These are phyloP conservation scores for Gonocerus acuteangulatus DNA, from an alignment of 2,888 invertebrate species.

Conservation along the genomic window DNA sequence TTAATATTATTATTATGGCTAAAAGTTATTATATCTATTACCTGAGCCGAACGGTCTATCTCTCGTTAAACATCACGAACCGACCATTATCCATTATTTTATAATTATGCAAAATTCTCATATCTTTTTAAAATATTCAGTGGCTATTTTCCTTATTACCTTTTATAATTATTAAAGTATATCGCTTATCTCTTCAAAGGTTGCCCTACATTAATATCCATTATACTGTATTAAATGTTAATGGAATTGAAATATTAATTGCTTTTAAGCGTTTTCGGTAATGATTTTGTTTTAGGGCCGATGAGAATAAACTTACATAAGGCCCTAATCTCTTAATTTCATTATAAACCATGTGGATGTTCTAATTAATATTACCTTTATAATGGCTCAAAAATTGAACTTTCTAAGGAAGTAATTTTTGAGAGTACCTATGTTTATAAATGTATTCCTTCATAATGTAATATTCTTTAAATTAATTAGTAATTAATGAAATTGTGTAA, in stretches of 20 bases:
- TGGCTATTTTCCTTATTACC: slow-evolving; percentile 11
- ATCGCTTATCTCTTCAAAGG: not conserved
- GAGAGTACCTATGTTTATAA: too few relatives aligned
- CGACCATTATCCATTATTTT: slow-evolving; percentile 2
- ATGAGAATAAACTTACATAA: not conserved
- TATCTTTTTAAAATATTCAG: slow-evolving; percentile 11
- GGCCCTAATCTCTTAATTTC: not conserved
- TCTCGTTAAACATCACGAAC: slow-evolving; percentile 1
- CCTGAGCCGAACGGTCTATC: not conserved
- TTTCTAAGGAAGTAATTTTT: too few relatives aligned
- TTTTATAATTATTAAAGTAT: slow-evolving; percentile 13
- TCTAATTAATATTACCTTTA: not conserved
- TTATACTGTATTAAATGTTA: slow-evolving; percentile 5
- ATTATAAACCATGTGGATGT: not conserved
- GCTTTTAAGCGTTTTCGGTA: not conserved
- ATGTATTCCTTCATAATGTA: too few relatives aligned
- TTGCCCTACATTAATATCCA: slow-evolving; percentile 10
- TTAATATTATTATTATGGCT: not conserved
- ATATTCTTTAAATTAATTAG: too few relatives aligned
- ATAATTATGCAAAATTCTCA: slow-evolving; percentile 13
- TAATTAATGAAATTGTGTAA: too few relatives aligned
- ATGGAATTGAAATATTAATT: slow-evolving; percentile 11
- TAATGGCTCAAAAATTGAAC: too few relatives aligned
- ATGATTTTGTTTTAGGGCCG: not conserved
- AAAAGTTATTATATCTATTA: slow-evolving; percentile 1